Conservation (phyloP, 2,888 invertebrate species). For the Leptopilina myrica region DNA sequence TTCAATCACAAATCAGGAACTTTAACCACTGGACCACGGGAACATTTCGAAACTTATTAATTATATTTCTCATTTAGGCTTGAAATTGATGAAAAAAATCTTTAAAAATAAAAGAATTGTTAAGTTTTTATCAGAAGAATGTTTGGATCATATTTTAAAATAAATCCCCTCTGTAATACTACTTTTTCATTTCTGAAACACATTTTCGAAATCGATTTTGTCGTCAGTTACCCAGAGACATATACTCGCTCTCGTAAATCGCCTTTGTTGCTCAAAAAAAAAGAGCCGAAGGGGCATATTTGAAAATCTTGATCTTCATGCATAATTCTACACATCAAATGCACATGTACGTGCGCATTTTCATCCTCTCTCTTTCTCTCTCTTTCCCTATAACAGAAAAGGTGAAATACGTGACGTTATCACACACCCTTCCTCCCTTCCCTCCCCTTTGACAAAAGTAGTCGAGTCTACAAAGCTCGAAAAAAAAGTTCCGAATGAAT, state of each 20-base stretch:
- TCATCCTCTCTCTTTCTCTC: neutral
- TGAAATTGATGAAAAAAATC: no score
- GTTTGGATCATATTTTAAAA: no score
- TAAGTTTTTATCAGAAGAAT: no score
- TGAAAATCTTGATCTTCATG: constrained; percentile 25
- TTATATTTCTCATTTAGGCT: no score
- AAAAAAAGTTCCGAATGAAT: constrained; percentile 20
- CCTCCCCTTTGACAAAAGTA: neutral
- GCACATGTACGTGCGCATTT: constrained; percentile 18
- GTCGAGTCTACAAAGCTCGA: constrained; percentile 24
- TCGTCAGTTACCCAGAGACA: constrained; percentile 14
- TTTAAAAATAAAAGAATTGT: no score
- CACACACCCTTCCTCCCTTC: neutral
- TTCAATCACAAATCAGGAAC: no score
- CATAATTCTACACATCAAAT: constrained; percentile 32
- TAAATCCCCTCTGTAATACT: no score
- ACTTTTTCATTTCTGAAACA: no score
- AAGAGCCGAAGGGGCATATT: neutral
- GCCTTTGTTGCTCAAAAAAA: constrained; percentile 19
- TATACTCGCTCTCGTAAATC: neutral
- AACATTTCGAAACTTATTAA: no score
- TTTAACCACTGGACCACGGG: no score
- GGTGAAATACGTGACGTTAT: constrained; percentile 33
- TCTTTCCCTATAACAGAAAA: neutral
- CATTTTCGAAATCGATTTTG: neutral